phyloP scores from a whole-genome alignment of 2,888 invertebrate genomes.

The Drosophila maculinotata region DNA sequence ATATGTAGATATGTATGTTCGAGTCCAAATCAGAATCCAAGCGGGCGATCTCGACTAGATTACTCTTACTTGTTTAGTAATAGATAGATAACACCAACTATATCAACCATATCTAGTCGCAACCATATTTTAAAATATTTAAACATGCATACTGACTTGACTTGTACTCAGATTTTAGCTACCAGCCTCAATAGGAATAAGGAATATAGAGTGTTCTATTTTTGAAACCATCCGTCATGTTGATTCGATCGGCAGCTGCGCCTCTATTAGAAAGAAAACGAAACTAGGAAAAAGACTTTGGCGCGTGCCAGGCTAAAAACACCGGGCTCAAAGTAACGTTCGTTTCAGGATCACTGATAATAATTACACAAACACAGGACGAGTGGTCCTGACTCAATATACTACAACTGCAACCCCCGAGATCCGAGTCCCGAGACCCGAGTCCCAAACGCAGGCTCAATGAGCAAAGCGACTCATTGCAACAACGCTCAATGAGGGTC shows the following conservation, averaged over 20 bases:
- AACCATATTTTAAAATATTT: no score
- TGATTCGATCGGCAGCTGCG: slow-evolving; percentile 43
- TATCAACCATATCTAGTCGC: no score
- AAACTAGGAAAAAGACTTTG: slow-evolving; percentile 41
- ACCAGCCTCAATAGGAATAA: background rate
- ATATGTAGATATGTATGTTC: no score
- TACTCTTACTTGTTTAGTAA: no score
- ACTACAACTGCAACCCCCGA: slow-evolving; percentile 60
- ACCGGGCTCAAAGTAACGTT: slow-evolving; percentile 73
- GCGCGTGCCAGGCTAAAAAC: slow-evolving; percentile 68
- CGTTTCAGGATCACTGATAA: slow-evolving; percentile 76
- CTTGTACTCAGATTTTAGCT: background rate
- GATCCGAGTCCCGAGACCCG: slow-evolving; percentile 46
- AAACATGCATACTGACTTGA: no score
- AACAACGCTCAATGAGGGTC: slow-evolving; percentile 47
- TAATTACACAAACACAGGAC: slow-evolving; percentile 60
- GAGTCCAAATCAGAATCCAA: no score
- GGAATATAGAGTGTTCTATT: background rate
- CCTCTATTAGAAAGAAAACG: slow-evolving; percentile 8
- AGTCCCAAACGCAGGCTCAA: slow-evolving; percentile 16
- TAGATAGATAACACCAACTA: no score
- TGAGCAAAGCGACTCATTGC: slow-evolving; percentile 43
- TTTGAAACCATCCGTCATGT: slow-evolving; percentile 8
- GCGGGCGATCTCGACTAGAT: no score
- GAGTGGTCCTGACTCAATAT: slow-evolving; percentile 35